Conservation (phyloP, 2,113 vertebrate genomes). For the Acanthochromis polyacanthus region DNA sequence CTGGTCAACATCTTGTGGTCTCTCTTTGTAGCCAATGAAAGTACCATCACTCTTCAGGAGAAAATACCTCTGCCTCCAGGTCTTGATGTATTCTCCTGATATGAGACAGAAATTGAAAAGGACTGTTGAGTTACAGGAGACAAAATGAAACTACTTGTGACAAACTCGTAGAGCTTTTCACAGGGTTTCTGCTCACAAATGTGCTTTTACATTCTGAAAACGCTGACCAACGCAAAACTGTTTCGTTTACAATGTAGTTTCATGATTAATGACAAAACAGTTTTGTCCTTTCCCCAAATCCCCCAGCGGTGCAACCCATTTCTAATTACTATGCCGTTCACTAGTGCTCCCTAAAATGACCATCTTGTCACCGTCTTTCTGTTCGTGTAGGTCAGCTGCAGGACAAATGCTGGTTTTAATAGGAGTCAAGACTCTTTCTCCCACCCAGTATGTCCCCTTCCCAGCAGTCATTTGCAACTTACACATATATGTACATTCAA, state of each 20-base stretch:
- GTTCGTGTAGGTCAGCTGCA: constrained; percentile 62
- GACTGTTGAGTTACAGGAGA: background rate
- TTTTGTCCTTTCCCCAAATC: constrained; percentile 13
- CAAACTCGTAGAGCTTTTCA: background rate
- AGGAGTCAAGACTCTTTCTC: constrained; percentile 54
- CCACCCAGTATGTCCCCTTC: constrained; percentile 28
- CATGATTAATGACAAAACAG: constrained; percentile 34
- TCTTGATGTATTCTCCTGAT: constrained; percentile 98
- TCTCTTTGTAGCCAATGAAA: constrained; percentile 97
- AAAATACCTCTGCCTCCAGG: constrained; percentile 97
- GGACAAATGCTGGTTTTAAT: constrained; percentile 68
- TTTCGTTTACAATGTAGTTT: constrained; percentile 39
- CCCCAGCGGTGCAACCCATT: constrained; percentile 20
- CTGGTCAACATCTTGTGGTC: constrained; percentile 95
- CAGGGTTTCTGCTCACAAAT: background rate
- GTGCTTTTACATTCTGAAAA: constrained; percentile 18
- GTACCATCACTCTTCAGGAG: constrained; percentile 96
- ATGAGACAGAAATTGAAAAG: constrained; percentile 43
- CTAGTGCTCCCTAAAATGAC: constrained; percentile 48
- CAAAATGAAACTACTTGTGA: constrained; percentile 8
- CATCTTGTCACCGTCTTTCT: constrained; percentile 62
- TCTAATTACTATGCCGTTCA: constrained; percentile 65
- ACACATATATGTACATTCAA: background rate
- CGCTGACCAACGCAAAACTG: background rate
- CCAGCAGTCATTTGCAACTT: constrained; percentile 19